Conservation (phyloP, 2,113 vertebrate genomes). For the Podarcis muralis region DNA sequence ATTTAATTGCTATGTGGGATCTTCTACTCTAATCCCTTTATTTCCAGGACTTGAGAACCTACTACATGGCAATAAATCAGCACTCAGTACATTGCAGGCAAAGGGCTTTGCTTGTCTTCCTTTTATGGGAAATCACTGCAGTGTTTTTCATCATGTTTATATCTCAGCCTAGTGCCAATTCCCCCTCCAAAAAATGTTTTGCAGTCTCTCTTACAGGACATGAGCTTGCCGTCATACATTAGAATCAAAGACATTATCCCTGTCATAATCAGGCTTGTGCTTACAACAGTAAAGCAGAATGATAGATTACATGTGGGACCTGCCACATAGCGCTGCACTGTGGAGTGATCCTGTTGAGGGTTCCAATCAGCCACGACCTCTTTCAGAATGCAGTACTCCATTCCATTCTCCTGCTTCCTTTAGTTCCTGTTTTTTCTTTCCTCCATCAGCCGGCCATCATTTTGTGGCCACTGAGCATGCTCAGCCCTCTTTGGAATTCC, state of each 20-base stretch:
- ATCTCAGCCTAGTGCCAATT: slow-evolving; percentile 10
- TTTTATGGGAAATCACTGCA: slow-evolving; percentile 54
- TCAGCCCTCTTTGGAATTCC: background rate
- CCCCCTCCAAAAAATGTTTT: background rate
- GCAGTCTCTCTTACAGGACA: background rate
- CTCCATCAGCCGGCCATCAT: background rate
- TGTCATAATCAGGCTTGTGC: slow-evolving; percentile 2
- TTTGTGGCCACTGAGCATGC: background rate
- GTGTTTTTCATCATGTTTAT: slow-evolving; percentile 34
- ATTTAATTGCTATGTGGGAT: background rate
- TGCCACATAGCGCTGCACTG: background rate
- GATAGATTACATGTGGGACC: background rate
- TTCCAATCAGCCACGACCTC: background rate
- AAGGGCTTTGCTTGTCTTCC: slow-evolving; percentile 28
- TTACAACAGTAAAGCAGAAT: background rate
- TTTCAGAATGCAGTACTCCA: background rate
- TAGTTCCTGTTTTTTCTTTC: background rate
- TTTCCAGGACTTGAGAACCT: background rate
- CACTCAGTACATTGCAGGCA: background rate
- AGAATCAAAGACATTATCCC: background rate
- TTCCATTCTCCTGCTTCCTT: background rate
- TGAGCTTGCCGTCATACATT: slow-evolving; percentile 9
- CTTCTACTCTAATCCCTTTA: background rate
- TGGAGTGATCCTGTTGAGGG: background rate
- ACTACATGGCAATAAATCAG: slow-evolving; percentile 12